These are phyloP conservation scores for Adineta ricciae DNA, from an alignment of 2,888 invertebrate genomes.

Conservation along the genomic window DNA sequence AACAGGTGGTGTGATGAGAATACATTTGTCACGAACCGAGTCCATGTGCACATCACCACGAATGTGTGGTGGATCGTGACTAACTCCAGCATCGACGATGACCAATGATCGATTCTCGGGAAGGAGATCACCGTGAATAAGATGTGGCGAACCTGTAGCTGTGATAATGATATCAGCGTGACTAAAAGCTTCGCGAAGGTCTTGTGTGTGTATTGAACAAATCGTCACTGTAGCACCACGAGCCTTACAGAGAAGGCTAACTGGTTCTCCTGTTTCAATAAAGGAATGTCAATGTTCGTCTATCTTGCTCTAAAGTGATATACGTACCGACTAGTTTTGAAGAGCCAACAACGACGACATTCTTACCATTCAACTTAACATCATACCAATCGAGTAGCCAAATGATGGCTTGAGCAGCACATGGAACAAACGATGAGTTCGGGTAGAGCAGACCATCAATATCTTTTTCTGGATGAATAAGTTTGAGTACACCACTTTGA, in stretches of 20 bases:
- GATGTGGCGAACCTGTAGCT: no score
- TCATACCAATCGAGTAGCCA: background rate
- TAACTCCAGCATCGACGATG: no score
- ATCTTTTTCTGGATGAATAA: background rate
- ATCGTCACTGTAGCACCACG: background rate
- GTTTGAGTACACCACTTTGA: background rate
- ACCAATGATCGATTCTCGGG: no score
- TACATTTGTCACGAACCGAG: no score
- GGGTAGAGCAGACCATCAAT: background rate
- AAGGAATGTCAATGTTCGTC: background rate
- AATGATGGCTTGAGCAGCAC: background rate
- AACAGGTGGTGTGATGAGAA: no score
- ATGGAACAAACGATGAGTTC: background rate
- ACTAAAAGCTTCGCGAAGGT: no score
- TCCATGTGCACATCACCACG: no score
- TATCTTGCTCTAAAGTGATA: no score
- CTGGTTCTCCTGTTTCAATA: background rate
- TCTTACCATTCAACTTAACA: background rate
- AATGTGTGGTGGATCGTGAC: no score
- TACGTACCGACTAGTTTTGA: background rate
- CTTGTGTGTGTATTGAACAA: background rate
- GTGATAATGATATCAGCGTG: no score
- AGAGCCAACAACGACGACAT: background rate
- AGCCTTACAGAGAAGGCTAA: background rate
- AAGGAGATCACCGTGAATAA: no score